Conservation (phyloP, 2,113 vertebrate species). For the Catharus fuscescens region DNA sequence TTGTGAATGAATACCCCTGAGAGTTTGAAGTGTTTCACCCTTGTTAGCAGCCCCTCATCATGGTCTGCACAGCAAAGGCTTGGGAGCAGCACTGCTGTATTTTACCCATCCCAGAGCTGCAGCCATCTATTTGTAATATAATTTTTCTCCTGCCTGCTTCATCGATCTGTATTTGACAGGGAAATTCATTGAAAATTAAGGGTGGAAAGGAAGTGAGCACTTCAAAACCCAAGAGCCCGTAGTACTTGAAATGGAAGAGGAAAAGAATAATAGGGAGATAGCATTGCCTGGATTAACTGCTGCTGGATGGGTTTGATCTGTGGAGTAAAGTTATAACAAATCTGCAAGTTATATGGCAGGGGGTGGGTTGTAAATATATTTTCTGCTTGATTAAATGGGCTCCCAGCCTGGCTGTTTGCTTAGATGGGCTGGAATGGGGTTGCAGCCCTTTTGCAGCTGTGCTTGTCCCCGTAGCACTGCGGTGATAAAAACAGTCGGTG, state of each 20-base stretch:
- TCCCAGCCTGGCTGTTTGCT: not conserved
- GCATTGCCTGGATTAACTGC: not conserved
- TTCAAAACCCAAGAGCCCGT: not conserved
- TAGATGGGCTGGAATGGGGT: not conserved
- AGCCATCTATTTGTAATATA: not conserved
- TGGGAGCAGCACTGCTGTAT: not conserved
- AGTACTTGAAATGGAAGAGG: not conserved
- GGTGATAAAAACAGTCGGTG: slow-evolving; percentile 75
- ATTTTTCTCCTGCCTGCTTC: slow-evolving; percentile 16
- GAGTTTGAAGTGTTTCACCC: not conserved
- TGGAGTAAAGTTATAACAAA: not conserved
- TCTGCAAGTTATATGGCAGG: not conserved
- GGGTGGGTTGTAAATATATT: not conserved
- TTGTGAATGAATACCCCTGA: not conserved
- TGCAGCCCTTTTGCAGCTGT: not conserved
- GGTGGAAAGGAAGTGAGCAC: not conserved
- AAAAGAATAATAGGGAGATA: slow-evolving; percentile 1
- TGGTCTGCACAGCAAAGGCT: not conserved
- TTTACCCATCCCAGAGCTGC: not conserved
- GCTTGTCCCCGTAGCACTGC: slow-evolving; percentile 68
- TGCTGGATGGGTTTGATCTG: not conserved
- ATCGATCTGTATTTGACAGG: slow-evolving; percentile 1
- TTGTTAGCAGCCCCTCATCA: not conserved
- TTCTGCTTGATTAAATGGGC: not conserved
- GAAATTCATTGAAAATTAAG: slow-evolving; percentile 46